Conservation (phyloP, 2,888 invertebrate species). For the Nemotelus nigrinus region DNA sequence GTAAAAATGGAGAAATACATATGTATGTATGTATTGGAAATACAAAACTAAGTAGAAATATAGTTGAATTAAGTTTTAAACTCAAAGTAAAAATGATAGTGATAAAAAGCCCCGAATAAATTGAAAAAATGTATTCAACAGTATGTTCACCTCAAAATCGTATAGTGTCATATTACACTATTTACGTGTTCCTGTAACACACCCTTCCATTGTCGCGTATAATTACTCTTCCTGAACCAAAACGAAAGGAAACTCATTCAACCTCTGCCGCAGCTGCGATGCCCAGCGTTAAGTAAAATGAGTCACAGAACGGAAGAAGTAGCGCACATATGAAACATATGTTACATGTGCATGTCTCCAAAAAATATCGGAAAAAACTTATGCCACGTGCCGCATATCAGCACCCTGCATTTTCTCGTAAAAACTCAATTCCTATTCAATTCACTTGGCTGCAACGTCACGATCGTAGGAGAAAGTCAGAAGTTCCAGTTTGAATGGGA, state of each 20-base stretch:
- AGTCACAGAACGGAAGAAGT: slow-evolving; percentile 39
- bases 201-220: slow-evolving; percentile 22
- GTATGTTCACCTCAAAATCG: too few relatives aligned
- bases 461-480: neutral
- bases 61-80: too few relatives aligned
- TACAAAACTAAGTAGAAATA: too few relatives aligned
- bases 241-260: slow-evolving; percentile 22
- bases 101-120: too few relatives aligned
- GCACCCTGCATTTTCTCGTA: slow-evolving; percentile 8
- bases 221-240: slow-evolving; percentile 17
- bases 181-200: neutral
- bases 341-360: slow-evolving; percentile 30
- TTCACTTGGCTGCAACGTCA: neutral
- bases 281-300: slow-evolving; percentile 11
- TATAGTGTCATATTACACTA: too few relatives aligned
- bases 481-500: neutral
- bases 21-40: too few relatives aligned
- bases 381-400: slow-evolving; percentile 39
- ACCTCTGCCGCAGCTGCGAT: slow-evolving; percentile 36
- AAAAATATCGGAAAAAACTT: slow-evolving; percentile 25
- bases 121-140: too few relatives aligned
- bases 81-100: too few relatives aligned
- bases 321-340: slow-evolving; percentile 36
- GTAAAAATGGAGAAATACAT: too few relatives aligned
- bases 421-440: neutral